Conservation (phyloP, 2,797 vertebrate genomes). For the Aphelocoma californica region DNA sequence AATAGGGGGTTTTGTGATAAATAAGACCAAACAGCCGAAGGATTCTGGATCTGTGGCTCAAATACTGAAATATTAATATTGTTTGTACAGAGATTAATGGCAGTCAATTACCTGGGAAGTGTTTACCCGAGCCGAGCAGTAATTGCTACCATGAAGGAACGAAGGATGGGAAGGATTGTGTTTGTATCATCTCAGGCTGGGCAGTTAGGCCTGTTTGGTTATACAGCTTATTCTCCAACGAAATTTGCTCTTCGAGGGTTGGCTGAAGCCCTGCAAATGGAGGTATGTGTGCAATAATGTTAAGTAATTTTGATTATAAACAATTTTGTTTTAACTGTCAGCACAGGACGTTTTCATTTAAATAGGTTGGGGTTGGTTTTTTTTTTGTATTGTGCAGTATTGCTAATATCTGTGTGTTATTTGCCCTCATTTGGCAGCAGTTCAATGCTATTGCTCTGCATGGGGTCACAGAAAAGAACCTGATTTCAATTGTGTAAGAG, state of each 20-base stretch:
- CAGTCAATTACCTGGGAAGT: constrained; percentile 96
- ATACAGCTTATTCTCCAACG: constrained; percentile 92
- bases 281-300: constrained; percentile 76
- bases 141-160: constrained; percentile 96
- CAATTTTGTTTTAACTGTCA: not conserved
- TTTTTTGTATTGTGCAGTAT: not conserved
- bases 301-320: not conserved
- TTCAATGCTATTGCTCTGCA: not conserved
- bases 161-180: constrained; percentile 92
- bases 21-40: not conserved
- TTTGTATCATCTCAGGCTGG: constrained; percentile 97
- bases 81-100: constrained; percentile 87
- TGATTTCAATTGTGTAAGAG: not conserved
- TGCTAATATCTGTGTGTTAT: not conserved
- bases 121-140: constrained; percentile 93
- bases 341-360: not conserved
- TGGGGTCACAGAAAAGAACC: not conserved
- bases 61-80: not conserved
- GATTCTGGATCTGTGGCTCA: not conserved
- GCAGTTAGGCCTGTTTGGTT: constrained; percentile 92
- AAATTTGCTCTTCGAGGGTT: constrained; percentile 95
- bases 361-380: not conserved
- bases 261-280: constrained; percentile 97
- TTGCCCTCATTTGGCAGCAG: not conserved
- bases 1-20: not conserved